Percentiles rank a stretch among this genome's conserved stretches.
These are phyloP conservation scores for Apotomis betuletana DNA, from an alignment of 2,888 invertebrate species.

Conservation along the genomic window DNA sequence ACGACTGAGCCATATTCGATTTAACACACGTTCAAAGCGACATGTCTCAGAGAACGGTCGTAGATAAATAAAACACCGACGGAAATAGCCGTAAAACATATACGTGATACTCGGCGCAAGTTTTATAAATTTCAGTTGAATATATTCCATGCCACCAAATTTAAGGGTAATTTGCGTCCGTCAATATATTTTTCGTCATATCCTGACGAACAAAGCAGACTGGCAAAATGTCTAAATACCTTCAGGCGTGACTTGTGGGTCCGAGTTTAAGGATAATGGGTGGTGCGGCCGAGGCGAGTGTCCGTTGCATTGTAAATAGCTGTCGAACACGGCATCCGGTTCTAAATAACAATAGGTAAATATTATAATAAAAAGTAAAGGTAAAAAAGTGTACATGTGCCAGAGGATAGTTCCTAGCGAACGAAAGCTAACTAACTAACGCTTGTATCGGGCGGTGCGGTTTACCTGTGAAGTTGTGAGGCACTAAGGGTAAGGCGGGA, in stretches of 20 bases:
- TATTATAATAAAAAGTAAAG: conserved; percentile 23
- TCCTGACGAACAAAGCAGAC: neutral
- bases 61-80: neutral
- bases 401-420: conserved; percentile 13
- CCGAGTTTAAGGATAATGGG: conserved; percentile 68
- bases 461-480: conserved; percentile 91
- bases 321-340: conserved; percentile 88
- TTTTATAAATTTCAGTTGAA: neutral
- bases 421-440: neutral
- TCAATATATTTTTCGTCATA: neutral
- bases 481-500: conserved; percentile 87
- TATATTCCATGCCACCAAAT: neutral
- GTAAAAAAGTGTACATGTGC: conserved; percentile 26
- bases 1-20: conserved; percentile 15
- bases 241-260: conserved; percentile 76
- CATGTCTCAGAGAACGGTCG: conserved; percentile 2
- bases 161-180: neutral
- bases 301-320: conserved; percentile 81
- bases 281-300: conserved; percentile 70
- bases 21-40: conserved; percentile 11
- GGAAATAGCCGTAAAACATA: neutral
- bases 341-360: conserved; percentile 69
- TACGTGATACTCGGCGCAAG: neutral
- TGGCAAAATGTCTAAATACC: conserved; percentile 54
- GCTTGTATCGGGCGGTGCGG: neutral